Percentiles rank a stretch among this genome's conserved stretches.
Conservation (phyloP, 2,888 invertebrate genomes). For the Latheticus oryzae region DNA sequence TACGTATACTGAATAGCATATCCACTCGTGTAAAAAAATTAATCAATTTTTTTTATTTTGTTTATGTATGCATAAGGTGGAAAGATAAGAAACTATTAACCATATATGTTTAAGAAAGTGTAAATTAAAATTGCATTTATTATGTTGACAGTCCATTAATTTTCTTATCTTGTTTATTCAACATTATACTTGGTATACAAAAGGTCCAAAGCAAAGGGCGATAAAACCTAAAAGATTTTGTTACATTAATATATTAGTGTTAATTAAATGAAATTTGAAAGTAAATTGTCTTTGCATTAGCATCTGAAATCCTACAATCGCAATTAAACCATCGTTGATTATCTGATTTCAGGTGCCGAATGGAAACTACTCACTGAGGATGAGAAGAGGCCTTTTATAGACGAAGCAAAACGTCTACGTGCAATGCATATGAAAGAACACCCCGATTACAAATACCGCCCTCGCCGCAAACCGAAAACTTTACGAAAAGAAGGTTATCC, state of each 20-base stretch:
- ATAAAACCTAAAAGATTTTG: constrained; percentile 1
- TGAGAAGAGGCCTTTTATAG: constrained; percentile 96
- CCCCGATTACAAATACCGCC: constrained; percentile 94
- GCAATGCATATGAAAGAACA: constrained; percentile 96
- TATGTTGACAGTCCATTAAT: constrained; percentile 28
- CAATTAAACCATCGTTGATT: not conserved
- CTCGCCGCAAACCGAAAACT: constrained; percentile 89
- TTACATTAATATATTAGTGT: not conserved
- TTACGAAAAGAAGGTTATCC: constrained; percentile 91
- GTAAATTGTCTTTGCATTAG: too few species aligned
- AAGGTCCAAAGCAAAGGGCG: constrained; percentile 1
- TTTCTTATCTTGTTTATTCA: constrained; percentile 26
- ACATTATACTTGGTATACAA: constrained; percentile 6
- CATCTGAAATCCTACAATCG: not conserved
- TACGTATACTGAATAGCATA: too few species aligned
- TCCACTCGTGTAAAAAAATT: too few species aligned
- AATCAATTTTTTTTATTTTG: not conserved
- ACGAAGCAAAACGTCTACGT: constrained; percentile 94
- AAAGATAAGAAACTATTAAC: constrained; percentile 15
- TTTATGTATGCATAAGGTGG: constrained; percentile 6
- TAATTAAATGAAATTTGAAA: not conserved
- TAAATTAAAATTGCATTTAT: constrained; percentile 29
- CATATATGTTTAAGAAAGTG: constrained; percentile 19
- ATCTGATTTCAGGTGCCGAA: constrained; percentile 79
- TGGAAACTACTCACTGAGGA: constrained; percentile 96